These are phyloP conservation scores for Zophobas morio DNA, from an alignment of 1,140 invertebrate species.

Conservation along the genomic window DNA sequence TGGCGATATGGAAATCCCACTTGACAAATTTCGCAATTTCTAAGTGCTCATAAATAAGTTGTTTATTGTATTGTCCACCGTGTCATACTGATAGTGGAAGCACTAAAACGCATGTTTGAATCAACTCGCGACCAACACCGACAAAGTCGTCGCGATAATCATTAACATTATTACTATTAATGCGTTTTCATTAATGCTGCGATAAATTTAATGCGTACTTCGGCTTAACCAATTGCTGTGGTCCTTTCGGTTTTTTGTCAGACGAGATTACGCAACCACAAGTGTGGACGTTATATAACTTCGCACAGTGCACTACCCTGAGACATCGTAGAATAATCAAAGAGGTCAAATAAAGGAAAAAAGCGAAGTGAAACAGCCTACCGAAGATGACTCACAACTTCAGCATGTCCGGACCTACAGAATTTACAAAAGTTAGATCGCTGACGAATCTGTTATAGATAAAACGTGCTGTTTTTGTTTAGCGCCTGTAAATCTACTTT, in stretches of 20 bases:
- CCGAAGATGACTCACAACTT: conserved; percentile 41
- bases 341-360: conserved; percentile 42
- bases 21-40: too few relatives aligned
- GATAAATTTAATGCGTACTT: neutral
- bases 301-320: conserved; percentile 8
- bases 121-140: too few relatives aligned
- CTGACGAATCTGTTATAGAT: neutral
- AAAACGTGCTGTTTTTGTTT: neutral
- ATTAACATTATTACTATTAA: too few relatives aligned
- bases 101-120: too few relatives aligned
- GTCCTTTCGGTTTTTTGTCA: neutral
- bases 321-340: conserved; percentile 13
- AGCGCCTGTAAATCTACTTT: neutral
- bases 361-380: conserved; percentile 23
- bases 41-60: too few relatives aligned
- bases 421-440: conserved; percentile 41
- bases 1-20: too few relatives aligned
- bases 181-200: too few relatives aligned
- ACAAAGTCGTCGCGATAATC: too few relatives aligned
- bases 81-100: too few relatives aligned
- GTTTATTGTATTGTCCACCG: too few relatives aligned
- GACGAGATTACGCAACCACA: neutral
- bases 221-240: conserved; percentile 4
- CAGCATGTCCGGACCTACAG: conserved; percentile 44
- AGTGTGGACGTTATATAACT: conserved; percentile 16